phyloP scores from a whole-genome alignment of 2,113 vertebrate species.

The Mustela lutreola region DNA sequence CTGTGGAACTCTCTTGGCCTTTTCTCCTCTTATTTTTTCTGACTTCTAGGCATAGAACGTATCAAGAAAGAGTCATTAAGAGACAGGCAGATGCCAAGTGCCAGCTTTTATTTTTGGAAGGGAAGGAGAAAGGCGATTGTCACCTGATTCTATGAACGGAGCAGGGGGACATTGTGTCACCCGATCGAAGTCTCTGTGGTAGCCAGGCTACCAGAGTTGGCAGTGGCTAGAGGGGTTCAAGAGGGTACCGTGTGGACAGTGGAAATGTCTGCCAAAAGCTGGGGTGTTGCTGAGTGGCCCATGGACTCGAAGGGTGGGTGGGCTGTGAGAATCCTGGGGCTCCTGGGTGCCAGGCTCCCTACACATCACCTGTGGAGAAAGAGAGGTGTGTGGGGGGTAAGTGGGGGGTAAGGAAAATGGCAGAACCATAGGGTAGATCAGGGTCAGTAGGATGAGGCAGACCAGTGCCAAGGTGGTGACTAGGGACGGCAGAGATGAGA shows the following conservation, averaged over 20 bases:
- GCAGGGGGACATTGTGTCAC: rapidly evolving
- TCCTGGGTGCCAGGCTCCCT: conserved; percentile 63
- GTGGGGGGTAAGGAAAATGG: not conserved
- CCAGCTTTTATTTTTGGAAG: conserved; percentile 66
- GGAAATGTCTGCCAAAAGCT: conserved; percentile 86
- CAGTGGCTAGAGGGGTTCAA: conserved; percentile 86
- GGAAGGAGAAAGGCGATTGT: not conserved
- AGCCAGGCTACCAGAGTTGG: conserved; percentile 83
- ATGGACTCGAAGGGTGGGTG: conserved; percentile 84
- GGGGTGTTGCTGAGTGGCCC: conserved; percentile 86
- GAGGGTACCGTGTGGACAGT: conserved; percentile 79
- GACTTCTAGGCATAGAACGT: not conserved
- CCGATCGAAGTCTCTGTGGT: not conserved
- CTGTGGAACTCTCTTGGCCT: not conserved
- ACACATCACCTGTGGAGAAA: conserved; percentile 86
- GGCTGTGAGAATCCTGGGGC: conserved; percentile 83
- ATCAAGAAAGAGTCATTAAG: not conserved
- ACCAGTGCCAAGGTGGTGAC: not conserved
- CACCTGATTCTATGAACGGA: not conserved
- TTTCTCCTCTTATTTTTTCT: not conserved
- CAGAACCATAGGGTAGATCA: not conserved
- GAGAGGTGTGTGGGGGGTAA: not conserved
- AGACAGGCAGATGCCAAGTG: not conserved
- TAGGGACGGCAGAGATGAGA: not conserved
- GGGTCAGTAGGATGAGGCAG: too few relatives aligned